A percentile compares a stretch with the other conserved stretches of the same genome.
These are phyloP conservation scores for Eufriesea mexicana DNA, from an alignment of 1,140 invertebrate species.

Conservation along the genomic window DNA sequence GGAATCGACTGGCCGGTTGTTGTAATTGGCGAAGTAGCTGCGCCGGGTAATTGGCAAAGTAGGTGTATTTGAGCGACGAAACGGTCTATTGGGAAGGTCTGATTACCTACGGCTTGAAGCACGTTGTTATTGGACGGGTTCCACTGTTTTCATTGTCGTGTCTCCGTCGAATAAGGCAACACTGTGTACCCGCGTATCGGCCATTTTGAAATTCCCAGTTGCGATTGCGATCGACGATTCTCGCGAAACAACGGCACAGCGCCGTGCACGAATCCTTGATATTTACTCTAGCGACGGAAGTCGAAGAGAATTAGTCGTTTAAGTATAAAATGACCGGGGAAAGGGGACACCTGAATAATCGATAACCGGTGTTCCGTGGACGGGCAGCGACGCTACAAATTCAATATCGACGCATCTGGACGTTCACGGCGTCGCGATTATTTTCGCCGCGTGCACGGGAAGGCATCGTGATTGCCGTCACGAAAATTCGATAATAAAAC, in stretches of 20 bases:
- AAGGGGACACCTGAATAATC: not conserved
- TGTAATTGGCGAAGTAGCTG: slow-evolving; percentile 49
- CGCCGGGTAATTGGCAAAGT: slow-evolving; percentile 44
- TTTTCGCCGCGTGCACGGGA: slow-evolving; percentile 29
- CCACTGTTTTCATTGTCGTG: not conserved
- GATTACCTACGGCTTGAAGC: slow-evolving; percentile 30
- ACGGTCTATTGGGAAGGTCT: slow-evolving; percentile 41
- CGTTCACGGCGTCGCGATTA: slow-evolving; percentile 14
- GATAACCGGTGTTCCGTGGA: not conserved
- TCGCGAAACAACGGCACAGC: too few species aligned
- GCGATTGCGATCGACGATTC: too few species aligned
- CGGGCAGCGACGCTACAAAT: not conserved
- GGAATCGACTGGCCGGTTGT: slow-evolving; percentile 30
- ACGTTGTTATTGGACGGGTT: slow-evolving; percentile 10
- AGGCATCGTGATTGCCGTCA: slow-evolving; percentile 38
- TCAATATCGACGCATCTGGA: not conserved
- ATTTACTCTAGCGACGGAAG: not conserved
- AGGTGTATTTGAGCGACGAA: slow-evolving; percentile 47
- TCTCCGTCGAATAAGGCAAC: not conserved
- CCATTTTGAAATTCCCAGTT: not conserved
- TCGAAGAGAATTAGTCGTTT: not conserved
- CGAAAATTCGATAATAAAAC: slow-evolving; percentile 35
- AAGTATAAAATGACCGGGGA: not conserved
- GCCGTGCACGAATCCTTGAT: not conserved
- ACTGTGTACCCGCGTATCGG: not conserved